Conservation (phyloP, 2,797 vertebrate genomes). For the Tangara arthus region DNA sequence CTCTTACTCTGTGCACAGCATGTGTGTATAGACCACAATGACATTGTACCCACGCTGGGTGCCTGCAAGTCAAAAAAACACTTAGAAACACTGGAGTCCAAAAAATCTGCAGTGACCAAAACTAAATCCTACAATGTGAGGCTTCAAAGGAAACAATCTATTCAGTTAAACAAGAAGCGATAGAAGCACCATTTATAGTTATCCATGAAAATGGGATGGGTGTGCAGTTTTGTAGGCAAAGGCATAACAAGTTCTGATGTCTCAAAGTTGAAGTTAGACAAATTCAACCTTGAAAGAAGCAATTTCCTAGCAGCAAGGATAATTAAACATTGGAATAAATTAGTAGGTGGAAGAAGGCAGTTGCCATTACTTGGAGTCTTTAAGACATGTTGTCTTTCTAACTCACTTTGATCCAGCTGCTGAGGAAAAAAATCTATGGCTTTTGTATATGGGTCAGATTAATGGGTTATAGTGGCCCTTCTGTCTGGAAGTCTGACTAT, state of each 20-base stretch:
- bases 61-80: not conserved
- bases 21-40: not conserved
- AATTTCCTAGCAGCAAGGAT: slow-evolving; percentile 42
- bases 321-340: slow-evolving; percentile 53
- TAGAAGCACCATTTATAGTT: not conserved
- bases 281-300: slow-evolving; percentile 43
- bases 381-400: slow-evolving; percentile 1
- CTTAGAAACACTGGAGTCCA: not conserved
- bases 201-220: slow-evolving; percentile 20
- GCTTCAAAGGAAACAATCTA: slow-evolving; percentile 2
- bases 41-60: not conserved
- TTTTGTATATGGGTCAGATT: not conserved
- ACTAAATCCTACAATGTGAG: not conserved
- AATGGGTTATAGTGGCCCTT: not conserved
- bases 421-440: not conserved
- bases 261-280: not conserved
- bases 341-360: not conserved
- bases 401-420: not conserved
- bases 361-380: not conserved
- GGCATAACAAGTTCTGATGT: not conserved
- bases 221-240: slow-evolving; percentile 12
- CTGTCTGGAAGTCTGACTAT: not conserved
- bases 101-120: not conserved
- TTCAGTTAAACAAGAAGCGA: not conserved
- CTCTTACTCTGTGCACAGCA: not conserved